phyloP scores from a whole-genome alignment of 1,140 invertebrate genomes.

The Zaprionus lachaisei region DNA sequence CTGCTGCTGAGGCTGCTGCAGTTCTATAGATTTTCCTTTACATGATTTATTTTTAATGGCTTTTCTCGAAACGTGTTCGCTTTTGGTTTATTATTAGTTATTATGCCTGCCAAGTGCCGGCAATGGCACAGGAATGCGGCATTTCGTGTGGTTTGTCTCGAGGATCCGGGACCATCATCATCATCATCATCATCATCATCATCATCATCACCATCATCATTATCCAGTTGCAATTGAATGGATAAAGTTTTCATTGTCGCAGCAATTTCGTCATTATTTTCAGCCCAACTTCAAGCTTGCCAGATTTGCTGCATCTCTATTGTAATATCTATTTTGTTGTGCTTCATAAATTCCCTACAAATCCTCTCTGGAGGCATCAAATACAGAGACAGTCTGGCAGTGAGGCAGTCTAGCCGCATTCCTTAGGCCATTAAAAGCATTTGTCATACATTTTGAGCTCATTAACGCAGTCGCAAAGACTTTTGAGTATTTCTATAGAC shows the following conservation, averaged over 20 bases:
- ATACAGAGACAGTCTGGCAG: conserved; percentile 30
- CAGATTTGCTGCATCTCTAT: conserved; percentile 18
- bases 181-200: neutral
- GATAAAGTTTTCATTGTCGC: conserved; percentile 51
- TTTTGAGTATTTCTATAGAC: conserved; percentile 45
- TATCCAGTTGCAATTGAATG: conserved; percentile 43
- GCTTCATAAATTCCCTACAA: conserved; percentile 40
- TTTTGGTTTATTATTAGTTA: conserved; percentile 60
- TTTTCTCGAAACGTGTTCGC: conserved; percentile 38
- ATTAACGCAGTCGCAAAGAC: conserved; percentile 47
- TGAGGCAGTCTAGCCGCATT: conserved; percentile 21
- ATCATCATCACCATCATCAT: neutral
- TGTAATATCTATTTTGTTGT: conserved; percentile 33
- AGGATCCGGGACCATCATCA: conserved; percentile 7
- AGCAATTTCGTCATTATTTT: conserved; percentile 38
- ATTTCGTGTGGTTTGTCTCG: conserved; percentile 10
- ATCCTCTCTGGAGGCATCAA: conserved; percentile 52
- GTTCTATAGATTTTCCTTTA: conserved; percentile 28
- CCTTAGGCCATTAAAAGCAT: conserved; percentile 62
- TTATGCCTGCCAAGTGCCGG: conserved; percentile 48
- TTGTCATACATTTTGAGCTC: conserved; percentile 66
- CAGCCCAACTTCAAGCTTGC: no score
- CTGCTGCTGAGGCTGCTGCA: conserved; percentile 15
- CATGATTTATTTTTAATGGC: conserved; percentile 63
- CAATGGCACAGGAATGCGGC: conserved; percentile 37